Percentiles rank a stretch among this genome's conserved stretches.
These are phyloP conservation scores for Phainopepla nitens DNA, from an alignment of 2,113 vertebrate species.

Conservation along the genomic window DNA sequence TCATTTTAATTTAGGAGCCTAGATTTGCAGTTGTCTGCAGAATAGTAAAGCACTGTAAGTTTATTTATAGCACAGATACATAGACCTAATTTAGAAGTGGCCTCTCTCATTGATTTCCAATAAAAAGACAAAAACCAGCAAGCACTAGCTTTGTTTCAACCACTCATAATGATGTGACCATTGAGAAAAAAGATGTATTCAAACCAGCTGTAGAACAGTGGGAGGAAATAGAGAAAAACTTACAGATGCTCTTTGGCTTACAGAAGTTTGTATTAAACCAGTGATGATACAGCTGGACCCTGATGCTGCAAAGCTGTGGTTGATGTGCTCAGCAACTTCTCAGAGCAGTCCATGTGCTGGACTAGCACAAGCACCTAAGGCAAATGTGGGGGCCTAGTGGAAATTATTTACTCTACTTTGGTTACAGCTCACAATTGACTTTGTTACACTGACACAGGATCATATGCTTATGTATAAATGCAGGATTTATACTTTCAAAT, in stretches of 20 bases:
- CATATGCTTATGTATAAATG: not conserved
- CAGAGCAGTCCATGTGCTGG: not conserved
- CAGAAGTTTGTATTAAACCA: not conserved
- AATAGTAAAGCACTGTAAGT: not conserved
- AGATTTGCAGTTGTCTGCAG: not conserved
- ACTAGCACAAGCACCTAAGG: not conserved
- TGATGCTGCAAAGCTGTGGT: not conserved
- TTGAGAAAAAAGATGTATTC: not conserved
- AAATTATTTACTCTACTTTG: not conserved
- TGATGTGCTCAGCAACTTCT: not conserved
- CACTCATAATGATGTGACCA: not conserved
- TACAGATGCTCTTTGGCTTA: not conserved
- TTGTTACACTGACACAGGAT: not conserved
- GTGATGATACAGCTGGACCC: not conserved
- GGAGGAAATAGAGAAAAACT: not conserved
- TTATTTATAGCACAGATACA: slow-evolving; percentile 29
- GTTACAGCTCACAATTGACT: not conserved
- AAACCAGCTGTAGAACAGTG: not conserved
- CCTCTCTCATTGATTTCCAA: slow-evolving; percentile 50
- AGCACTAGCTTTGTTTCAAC: not conserved
- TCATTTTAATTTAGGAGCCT: not conserved
- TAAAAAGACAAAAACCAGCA: not conserved
- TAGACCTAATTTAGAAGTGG: slow-evolving; percentile 35
- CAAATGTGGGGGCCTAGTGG: not conserved
- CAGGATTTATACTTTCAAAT: not conserved